Evolutionary conservation across 2,888 invertebrate species (phyloP).

Genomic region (Gisinianus flammeolus): DNA sequence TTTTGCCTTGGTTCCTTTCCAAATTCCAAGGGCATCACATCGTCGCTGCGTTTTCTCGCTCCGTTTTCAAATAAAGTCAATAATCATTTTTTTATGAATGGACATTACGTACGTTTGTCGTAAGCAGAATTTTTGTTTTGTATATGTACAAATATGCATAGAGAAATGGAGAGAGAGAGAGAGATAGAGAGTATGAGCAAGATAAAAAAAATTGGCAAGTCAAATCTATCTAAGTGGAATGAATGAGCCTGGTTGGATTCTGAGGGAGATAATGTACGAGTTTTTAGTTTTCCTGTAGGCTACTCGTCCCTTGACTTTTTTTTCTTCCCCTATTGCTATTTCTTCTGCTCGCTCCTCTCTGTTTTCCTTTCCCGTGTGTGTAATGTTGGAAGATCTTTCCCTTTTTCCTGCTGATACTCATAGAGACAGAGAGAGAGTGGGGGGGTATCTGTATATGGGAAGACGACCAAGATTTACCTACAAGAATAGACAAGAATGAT

Average conservation of each 20-base stretch:
- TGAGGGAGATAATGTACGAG: not conserved
- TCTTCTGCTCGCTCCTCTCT: not conserved
- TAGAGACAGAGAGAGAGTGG: not conserved
- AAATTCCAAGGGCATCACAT: no score
- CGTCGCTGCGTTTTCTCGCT: no score
- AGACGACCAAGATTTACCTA: no score
- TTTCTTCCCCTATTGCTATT: no score
- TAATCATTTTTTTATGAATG: no score
- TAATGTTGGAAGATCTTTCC: not conserved
- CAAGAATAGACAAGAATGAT: not conserved
- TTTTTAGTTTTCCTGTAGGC: no score
- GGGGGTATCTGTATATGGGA: no score
- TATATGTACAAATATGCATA: not conserved
- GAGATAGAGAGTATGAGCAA: not conserved
- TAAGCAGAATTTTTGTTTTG: no score
- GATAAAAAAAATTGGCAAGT: conserved; percentile 17
- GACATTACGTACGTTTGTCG: no score
- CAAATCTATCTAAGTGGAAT: not conserved
- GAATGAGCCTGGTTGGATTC: not conserved
- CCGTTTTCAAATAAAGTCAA: no score
- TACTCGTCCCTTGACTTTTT: no score
- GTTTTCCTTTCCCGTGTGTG: not conserved
- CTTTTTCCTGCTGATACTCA: not conserved
- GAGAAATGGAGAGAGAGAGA: not conserved
- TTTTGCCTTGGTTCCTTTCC: no score